phyloP scores from a whole-genome alignment of 2,888 invertebrate species.

The Macrophya alboannulata region DNA sequence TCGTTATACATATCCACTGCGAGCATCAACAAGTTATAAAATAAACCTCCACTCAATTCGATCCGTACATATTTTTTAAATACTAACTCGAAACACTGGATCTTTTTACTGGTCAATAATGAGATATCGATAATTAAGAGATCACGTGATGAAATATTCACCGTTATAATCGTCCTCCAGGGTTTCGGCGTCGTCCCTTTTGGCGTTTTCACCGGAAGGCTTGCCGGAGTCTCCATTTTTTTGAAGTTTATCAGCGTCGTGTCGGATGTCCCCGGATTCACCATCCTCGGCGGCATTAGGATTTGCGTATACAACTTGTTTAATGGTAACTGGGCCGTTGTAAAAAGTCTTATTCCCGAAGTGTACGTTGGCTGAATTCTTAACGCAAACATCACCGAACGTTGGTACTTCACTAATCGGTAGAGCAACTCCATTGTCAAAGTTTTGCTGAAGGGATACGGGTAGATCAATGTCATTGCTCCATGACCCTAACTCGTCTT shows the following conservation, averaged over 20 bases:
- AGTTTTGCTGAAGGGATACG: slow-evolving; percentile 57
- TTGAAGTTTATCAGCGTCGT: not conserved
- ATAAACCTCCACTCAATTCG: not conserved
- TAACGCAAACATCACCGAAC: slow-evolving; percentile 85
- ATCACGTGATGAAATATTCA: slow-evolving; percentile 11
- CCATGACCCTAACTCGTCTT: slow-evolving; percentile 61
- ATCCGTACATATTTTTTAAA: not conserved
- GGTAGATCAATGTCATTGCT: slow-evolving; percentile 51
- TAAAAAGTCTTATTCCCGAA: slow-evolving; percentile 90
- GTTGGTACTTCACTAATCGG: slow-evolving; percentile 75
- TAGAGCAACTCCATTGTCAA: slow-evolving; percentile 65
- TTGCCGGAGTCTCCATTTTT: not conserved
- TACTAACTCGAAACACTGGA: not conserved
- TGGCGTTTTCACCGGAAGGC: not conserved
- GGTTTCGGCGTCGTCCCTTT: not conserved
- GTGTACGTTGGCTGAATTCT: slow-evolving; percentile 87
- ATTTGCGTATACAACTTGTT: slow-evolving; percentile 85
- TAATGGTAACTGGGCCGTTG: slow-evolving; percentile 90
- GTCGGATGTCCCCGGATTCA: not conserved
- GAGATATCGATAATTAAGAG: not conserved
- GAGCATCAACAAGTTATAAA: slow-evolving; percentile 9
- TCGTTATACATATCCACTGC: not conserved
- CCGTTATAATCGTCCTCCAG: not conserved
- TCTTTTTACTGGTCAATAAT: not conserved
- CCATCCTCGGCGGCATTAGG: slow-evolving; percentile 61